phyloP scores from a whole-genome alignment of 2,797 vertebrate genomes.

The Siniperca scherzeri region DNA sequence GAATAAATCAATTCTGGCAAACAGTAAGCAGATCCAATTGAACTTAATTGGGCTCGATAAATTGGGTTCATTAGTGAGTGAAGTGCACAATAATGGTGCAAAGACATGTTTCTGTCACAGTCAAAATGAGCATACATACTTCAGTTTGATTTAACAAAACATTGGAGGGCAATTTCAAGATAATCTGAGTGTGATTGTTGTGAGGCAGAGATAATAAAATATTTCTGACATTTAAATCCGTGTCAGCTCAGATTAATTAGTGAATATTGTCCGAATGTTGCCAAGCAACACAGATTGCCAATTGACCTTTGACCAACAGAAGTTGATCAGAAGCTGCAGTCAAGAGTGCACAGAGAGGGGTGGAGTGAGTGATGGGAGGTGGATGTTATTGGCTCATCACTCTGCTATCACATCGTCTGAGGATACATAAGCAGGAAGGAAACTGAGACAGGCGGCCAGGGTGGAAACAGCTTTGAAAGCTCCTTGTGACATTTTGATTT shows the following conservation, averaged over 20 bases:
- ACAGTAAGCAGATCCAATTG: constrained; percentile 30
- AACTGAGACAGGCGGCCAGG: neutral
- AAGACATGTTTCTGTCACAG: constrained; percentile 11
- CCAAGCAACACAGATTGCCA: constrained; percentile 17
- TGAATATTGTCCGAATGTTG: neutral
- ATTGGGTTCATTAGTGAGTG: constrained; percentile 37
- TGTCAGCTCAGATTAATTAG: constrained; percentile 33
- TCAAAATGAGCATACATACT: constrained; percentile 13
- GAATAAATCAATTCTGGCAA: constrained; percentile 19
- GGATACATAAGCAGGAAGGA: constrained; percentile 19
- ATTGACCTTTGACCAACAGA: constrained; percentile 46
- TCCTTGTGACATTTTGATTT: constrained; percentile 53
- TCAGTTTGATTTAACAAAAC: constrained; percentile 26
- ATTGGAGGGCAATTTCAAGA: neutral
- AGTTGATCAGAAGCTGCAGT: constrained; percentile 16
- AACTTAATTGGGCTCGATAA: constrained; percentile 21
- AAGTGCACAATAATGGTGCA: constrained; percentile 12
- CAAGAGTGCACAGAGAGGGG: neutral
- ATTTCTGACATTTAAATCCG: constrained; percentile 46
- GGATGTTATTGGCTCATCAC: constrained; percentile 29
- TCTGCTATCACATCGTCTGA: constrained; percentile 16
- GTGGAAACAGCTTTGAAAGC: constrained; percentile 41
- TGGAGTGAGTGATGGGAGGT: neutral
- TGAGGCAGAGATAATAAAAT: constrained; percentile 19
- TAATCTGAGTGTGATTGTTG: constrained; percentile 16